A percentile compares a stretch with the other conserved stretches of the same genome.
Conservation (phyloP, 2,888 invertebrate species). For the Oscheius sp. region DNA sequence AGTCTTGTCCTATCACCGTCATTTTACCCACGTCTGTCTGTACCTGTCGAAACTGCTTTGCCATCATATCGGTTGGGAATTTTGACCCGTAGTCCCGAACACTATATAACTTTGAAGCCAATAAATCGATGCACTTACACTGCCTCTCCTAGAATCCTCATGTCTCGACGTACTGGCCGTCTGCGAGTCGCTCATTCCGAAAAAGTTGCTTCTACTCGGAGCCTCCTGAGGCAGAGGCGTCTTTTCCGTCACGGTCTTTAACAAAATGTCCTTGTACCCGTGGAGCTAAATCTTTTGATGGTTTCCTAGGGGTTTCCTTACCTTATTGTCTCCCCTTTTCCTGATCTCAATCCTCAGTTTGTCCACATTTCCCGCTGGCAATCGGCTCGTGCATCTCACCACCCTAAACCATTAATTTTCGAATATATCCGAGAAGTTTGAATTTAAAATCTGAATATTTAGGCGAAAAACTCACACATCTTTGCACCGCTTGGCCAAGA, state of each 20-base stretch:
- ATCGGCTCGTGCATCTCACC: slow-evolving; percentile 45
- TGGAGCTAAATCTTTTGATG: slow-evolving; percentile 6
- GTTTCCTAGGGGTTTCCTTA: slow-evolving; percentile 1
- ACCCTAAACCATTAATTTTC: slow-evolving; percentile 39
- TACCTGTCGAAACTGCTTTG: no score
- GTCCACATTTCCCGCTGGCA: slow-evolving; percentile 45
- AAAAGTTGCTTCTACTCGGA: not conserved
- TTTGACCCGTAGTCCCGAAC: no score
- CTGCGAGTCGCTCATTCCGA: slow-evolving; percentile 18
- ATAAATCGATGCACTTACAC: not conserved
- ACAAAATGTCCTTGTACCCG: slow-evolving; percentile 17
- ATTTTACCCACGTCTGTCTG: no score
- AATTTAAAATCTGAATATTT: no score
- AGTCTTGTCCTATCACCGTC: no score
- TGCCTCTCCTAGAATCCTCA: slow-evolving; percentile 18
- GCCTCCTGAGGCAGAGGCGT: not conserved
- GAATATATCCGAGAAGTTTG: not conserved
- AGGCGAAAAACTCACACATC: slow-evolving; percentile 48
- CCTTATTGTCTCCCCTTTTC: slow-evolving; percentile 28
- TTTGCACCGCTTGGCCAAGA: slow-evolving; percentile 47
- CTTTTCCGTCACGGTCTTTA: slow-evolving; percentile 22
- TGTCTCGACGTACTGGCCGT: not conserved
- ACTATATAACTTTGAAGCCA: no score
- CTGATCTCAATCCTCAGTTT: slow-evolving; percentile 45
- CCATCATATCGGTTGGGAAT: no score